Evolutionary conservation across 2,113 vertebrate species (phyloP).

Genomic region (Phodopus roborovskii): DNA sequence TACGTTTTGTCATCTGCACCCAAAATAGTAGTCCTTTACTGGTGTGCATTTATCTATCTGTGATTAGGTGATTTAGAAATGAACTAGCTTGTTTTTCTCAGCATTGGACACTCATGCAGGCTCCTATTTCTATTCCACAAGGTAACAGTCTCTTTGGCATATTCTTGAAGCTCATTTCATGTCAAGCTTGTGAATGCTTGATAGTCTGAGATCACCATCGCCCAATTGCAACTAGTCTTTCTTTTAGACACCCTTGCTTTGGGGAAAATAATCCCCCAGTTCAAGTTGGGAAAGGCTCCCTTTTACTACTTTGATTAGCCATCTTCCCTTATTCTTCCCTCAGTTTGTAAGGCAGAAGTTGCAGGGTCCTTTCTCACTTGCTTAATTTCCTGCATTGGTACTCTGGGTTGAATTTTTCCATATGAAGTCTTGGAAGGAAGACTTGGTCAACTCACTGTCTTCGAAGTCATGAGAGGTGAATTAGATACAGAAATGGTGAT

Average conservation of each 20-base stretch:
- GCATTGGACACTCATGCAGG: not conserved
- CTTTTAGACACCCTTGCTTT: not conserved
- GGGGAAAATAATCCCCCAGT: not conserved
- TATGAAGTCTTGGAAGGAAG: not conserved
- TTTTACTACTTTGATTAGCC: not conserved
- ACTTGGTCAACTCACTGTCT: not conserved
- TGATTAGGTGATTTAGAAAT: constrained; percentile 6
- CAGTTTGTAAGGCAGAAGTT: not conserved
- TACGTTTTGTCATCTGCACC: not conserved
- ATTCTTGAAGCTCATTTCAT: not conserved
- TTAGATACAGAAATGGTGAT: not conserved
- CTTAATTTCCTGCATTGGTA: not conserved
- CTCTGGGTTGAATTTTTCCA: constrained; percentile 27
- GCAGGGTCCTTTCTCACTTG: not conserved
- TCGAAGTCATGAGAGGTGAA: not conserved
- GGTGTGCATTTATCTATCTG: not conserved
- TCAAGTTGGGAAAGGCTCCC: not conserved
- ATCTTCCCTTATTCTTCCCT: not conserved
- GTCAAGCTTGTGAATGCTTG: not conserved
- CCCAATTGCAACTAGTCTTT: not conserved
- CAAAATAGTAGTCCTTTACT: not conserved
- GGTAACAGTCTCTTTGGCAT: not conserved
- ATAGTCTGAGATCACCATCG: not conserved
- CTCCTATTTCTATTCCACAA: not conserved
- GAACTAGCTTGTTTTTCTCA: constrained; percentile 1